A percentile compares a stretch with the other conserved stretches of the same genome.
phyloP scores from a whole-genome alignment of 1,140 invertebrate genomes.

The Thalassaphorura encarpata region DNA sequence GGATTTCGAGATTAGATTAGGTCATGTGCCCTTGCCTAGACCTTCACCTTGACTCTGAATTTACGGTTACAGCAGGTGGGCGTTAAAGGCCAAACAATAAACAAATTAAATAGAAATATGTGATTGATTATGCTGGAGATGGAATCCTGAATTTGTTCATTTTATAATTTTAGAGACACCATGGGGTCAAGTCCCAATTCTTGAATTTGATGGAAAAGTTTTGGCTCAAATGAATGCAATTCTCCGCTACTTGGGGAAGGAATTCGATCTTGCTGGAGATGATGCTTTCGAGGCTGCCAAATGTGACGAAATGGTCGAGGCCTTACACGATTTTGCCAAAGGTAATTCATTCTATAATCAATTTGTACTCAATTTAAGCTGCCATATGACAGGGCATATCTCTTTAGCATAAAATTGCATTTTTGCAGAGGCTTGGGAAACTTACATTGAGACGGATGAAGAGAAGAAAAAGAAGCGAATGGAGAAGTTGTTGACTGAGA shows the following conservation, averaged over 20 bases:
- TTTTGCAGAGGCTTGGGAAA: not conserved
- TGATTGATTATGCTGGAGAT: no score
- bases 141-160: not conserved
- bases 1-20: not conserved
- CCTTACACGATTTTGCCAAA: slow-evolving; percentile 40
- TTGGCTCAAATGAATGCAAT: slow-evolving; percentile 10
- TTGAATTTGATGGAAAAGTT: slow-evolving; percentile 17
- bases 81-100: no score
- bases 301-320: slow-evolving; percentile 50
- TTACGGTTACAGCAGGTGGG: no score
- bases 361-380: not conserved
- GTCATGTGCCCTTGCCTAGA: no score
- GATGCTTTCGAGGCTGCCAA: slow-evolving; percentile 38
- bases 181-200: slow-evolving; percentile 17
- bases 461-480: not conserved
- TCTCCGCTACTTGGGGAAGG: slow-evolving; percentile 12
- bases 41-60: no score
- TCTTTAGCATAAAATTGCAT: not conserved
- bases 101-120: no score
- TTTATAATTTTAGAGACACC: not conserved
- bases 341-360: not conserved
- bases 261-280: slow-evolving; percentile 14
- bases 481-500: not conserved
- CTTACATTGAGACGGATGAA: not conserved
- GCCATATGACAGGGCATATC: not conserved